Percentiles rank a stretch among this genome's conserved stretches.
These are phyloP conservation scores for Centropus bengalensis DNA, from an alignment of 2,113 vertebrate genomes.

Conservation along the genomic window DNA sequence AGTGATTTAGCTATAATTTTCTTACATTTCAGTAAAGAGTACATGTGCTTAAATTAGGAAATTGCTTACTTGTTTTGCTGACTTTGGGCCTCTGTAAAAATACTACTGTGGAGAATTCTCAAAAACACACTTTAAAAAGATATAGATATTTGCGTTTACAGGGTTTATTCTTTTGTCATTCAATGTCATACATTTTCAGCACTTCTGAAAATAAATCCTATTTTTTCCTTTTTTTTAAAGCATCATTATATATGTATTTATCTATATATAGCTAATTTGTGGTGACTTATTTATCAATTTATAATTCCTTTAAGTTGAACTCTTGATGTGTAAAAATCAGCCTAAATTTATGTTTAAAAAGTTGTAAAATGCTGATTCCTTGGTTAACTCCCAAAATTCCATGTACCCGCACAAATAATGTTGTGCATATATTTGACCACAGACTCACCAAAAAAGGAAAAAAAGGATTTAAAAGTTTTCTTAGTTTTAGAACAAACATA, in stretches of 20 bases:
- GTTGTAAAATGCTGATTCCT: not conserved
- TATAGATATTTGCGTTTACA: not conserved
- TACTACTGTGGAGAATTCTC: not conserved
- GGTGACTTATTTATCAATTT: not conserved
- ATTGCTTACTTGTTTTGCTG: not conserved
- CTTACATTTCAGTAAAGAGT: not conserved
- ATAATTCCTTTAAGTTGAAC: not conserved
- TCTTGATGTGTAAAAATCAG: not conserved
- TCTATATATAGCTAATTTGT: not conserved
- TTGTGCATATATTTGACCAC: not conserved
- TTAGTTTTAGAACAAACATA: not conserved
- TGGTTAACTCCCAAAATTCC: not conserved
- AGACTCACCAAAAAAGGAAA: not conserved
- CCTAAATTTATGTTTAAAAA: not conserved
- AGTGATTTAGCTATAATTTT: not conserved
- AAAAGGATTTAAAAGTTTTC: not conserved
- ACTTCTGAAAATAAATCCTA: not conserved
- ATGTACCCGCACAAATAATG: fast-evolving
- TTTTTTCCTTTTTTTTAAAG: not conserved
- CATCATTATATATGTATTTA: not conserved
- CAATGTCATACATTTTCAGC: not conserved
- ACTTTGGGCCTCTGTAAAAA: not conserved
- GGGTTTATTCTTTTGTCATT: not conserved
- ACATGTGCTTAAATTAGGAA: not conserved
- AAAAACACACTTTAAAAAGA: not conserved